Evolutionary conservation across 1,140 invertebrate species (phyloP).

Genomic region (Nautilus pompilius): DNA sequence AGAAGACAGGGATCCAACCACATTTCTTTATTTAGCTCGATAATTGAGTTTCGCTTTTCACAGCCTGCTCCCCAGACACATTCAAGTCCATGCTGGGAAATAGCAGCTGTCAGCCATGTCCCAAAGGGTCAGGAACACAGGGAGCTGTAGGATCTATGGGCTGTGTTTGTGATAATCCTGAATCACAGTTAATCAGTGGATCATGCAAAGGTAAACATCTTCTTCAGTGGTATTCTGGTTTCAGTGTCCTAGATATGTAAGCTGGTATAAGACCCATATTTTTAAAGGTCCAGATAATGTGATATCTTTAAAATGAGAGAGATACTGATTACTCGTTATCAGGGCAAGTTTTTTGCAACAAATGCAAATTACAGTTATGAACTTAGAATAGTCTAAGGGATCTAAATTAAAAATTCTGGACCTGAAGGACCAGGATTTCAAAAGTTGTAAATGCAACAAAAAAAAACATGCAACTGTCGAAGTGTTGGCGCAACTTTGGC

Average conservation of each 20-base stretch:
- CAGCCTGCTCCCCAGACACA: slow-evolving; percentile 23
- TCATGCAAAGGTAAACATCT: slow-evolving; percentile 19
- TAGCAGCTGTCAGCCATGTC: slow-evolving; percentile 22
- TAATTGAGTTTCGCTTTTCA: slow-evolving; percentile 1
- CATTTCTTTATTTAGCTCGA: too few relatives aligned
- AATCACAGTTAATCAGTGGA: slow-evolving; percentile 11
- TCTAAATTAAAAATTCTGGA: too few relatives aligned
- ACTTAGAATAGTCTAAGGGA: too few relatives aligned
- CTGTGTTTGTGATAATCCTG: slow-evolving; percentile 18
- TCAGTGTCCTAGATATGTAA: background rate
- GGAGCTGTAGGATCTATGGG: slow-evolving; percentile 15
- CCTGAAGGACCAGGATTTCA: too few relatives aligned
- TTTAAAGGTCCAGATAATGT: background rate
- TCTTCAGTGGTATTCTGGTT: background rate
- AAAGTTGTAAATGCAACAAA: too few relatives aligned
- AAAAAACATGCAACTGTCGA: too few relatives aligned
- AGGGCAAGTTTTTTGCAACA: too few relatives aligned
- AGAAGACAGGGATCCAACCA: too few relatives aligned
- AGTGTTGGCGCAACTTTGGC: too few relatives aligned
- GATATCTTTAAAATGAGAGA: too few relatives aligned
- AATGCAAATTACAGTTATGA: too few relatives aligned
- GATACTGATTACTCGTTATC: too few relatives aligned
- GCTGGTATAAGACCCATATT: background rate
- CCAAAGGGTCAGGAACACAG: slow-evolving; percentile 10
- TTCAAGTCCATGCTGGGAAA: slow-evolving; percentile 25